Base-by-base conservation (phyloP, 1,140 invertebrate genomes). In the Drosophila pectinifera region DNA sequence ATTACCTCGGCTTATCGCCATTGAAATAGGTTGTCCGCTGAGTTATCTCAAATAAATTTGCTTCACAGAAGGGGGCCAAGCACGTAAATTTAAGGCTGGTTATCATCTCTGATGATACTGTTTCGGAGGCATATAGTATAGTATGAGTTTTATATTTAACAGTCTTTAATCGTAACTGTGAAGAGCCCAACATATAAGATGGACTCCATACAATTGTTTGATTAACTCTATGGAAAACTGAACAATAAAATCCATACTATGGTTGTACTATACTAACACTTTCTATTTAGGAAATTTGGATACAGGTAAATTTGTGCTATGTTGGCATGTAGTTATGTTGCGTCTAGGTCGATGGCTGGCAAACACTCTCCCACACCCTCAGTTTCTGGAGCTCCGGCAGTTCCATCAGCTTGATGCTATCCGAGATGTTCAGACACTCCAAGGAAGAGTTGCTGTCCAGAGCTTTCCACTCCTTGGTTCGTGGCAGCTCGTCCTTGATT, bases 371-470 rank as follows among this genome's bases (percentile, higher is more conserved):
- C 83, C 82, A 86, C 8, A 82, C 58, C 11, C 22, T 46, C 3
- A 86, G 41, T 41, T 86, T 88, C 16, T 26, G 26, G 2, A 80
- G 20, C 65, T 93, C 93, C 0, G 93, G 93, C 58, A 93, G 84
- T 7, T 89, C 80, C 3, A 88, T 84, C 7, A 92, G 36, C 34
- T 54, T 79, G 0, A 93, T 18, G 7, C 80, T 65, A 4, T 92
- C 70, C 5, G 84, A 88, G 51, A 93, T 92, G 59, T 93, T 91
- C 1, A 93, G 70, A 65, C 92, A 93, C 28, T 91, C 75, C 2
- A 93, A 38, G 0, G 22, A 57, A 7, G 55, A 53, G 7, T 84
- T 80, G 5, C 57, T 73, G 2, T 61, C 42, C 11, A 92, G 31
- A 0, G 90, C 81, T n/a, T 78, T 62, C 78, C 80, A 75, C n/a